These are phyloP conservation scores for Choloepus didactylus DNA, from an alignment of 2,797 vertebrate genomes.

Conservation along the genomic window DNA sequence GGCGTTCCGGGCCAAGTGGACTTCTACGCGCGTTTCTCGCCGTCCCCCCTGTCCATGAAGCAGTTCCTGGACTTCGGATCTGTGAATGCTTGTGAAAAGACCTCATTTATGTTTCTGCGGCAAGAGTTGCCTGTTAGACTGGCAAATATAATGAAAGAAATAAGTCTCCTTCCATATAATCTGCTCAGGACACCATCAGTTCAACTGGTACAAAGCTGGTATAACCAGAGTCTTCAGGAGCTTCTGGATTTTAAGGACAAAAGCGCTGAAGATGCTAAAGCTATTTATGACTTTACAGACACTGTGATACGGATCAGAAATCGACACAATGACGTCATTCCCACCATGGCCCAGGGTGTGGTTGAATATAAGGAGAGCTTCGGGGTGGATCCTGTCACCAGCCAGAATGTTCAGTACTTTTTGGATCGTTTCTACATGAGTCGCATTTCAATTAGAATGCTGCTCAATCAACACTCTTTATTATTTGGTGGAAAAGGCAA, in stretches of 20 bases:
- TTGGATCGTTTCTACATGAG: conserved; percentile 99
- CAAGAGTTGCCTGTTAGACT: conserved; percentile 96
- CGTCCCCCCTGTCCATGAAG: too few relatives aligned
- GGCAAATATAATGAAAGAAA: conserved; percentile 99
- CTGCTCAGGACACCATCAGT: conserved; percentile 95
- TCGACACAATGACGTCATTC: too few relatives aligned
- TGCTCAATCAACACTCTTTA: conserved; percentile 98
- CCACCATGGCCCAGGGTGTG: too few relatives aligned
- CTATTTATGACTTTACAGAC: conserved; percentile 98
- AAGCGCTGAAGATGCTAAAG: too few relatives aligned
- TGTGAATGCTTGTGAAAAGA: conserved; percentile 97
- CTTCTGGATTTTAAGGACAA: too few relatives aligned
- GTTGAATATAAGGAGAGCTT: too few relatives aligned
- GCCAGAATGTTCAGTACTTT: too few relatives aligned
- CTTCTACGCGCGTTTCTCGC: too few relatives aligned
- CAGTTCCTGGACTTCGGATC: too few relatives aligned
- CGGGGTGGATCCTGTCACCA: too few relatives aligned
- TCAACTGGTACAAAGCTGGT: conserved; percentile 97
- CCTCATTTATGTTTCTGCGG: conserved; percentile 96
- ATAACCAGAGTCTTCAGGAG: too few relatives aligned
- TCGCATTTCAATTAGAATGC: conserved; percentile 99
- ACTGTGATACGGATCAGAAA: conserved; percentile 97
- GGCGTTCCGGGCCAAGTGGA: too few relatives aligned
- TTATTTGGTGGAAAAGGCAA: conserved; percentile 95
- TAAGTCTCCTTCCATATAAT: conserved; percentile 97